A percentile compares a stretch with the other conserved stretches of the same genome.
phyloP scores from a whole-genome alignment of 2,797 vertebrate species.

The Odontamblyopus rebecca region DNA sequence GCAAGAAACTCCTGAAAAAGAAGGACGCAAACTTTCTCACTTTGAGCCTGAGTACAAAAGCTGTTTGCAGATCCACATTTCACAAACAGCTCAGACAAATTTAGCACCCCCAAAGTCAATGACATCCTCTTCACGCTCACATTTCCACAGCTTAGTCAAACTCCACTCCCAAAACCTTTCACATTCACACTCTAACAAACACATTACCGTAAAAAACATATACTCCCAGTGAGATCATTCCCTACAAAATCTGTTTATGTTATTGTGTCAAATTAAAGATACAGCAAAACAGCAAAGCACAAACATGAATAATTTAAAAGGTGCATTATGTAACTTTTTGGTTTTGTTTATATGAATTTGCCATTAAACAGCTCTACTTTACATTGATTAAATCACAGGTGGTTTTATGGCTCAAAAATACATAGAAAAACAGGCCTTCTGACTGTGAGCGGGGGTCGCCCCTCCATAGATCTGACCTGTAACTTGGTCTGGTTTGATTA shows the following conservation, averaged over 20 bases:
- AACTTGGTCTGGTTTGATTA: too few relatives aligned
- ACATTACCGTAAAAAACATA: neutral
- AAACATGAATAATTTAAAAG: neutral
- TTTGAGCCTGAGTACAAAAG: neutral
- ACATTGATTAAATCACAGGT: too few relatives aligned
- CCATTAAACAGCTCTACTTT: too few relatives aligned
- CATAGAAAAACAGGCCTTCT: too few relatives aligned
- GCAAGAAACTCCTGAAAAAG: neutral
- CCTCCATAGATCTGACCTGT: too few relatives aligned
- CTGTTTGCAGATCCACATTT: neutral
- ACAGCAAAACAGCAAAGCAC: too few relatives aligned
- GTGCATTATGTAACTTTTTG: neutral
- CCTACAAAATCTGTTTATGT: neutral
- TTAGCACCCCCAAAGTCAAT: neutral
- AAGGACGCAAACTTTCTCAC: neutral
- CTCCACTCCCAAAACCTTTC: neutral
- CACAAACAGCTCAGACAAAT: neutral
- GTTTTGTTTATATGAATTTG: too few relatives aligned
- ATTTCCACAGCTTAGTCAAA: neutral
- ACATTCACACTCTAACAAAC: neutral
- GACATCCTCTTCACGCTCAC: constrained; percentile 5
- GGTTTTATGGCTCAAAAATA: too few relatives aligned
- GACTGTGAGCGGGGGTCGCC: too few relatives aligned
- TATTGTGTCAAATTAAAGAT: too few relatives aligned
- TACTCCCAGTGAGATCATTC: neutral